Percentiles rank a stretch among this genome's conserved stretches.
Conservation (phyloP, 2,888 invertebrate species). For the Papilio demoleus region DNA sequence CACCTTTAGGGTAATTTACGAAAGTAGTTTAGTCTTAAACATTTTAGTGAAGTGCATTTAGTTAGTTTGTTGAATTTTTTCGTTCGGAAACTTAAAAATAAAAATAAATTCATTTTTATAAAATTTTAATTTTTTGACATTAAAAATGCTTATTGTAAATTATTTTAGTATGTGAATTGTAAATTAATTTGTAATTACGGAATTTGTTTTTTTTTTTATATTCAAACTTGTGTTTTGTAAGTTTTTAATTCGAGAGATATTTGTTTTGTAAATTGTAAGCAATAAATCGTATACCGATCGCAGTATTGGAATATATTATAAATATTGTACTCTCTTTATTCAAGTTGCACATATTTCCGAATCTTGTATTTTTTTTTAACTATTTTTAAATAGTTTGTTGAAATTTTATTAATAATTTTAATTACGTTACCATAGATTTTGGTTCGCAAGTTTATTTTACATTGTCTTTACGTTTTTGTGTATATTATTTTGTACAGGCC, state of each 20-base stretch:
- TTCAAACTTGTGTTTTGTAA: constrained; percentile 10
- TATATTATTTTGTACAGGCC: constrained; percentile 79
- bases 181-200: constrained; percentile 10
- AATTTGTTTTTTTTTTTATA: constrained; percentile 10
- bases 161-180: constrained; percentile 8
- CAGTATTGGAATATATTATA: constrained; percentile 62
- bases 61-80: constrained; percentile 43
- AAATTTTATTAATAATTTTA: constrained; percentile 80
- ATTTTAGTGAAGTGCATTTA: constrained; percentile 52
- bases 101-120: constrained; percentile 12
- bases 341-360: constrained; percentile 45
- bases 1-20: constrained; percentile 13
- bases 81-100: constrained; percentile 28
- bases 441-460: constrained; percentile 71
- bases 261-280: constrained; percentile 59
- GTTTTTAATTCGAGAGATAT: constrained; percentile 19
- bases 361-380: constrained; percentile 55
- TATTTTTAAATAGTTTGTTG: constrained; percentile 64
- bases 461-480: constrained; percentile 61
- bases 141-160: constrained; percentile 17
- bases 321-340: constrained; percentile 32
- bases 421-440: constrained; percentile 73
- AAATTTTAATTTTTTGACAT: constrained; percentile 36
- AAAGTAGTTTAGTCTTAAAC: constrained; percentile 45
- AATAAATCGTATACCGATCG: constrained; percentile 66